A percentile compares a stretch with the other conserved stretches of the same genome.
Evolutionary conservation across 2,113 vertebrate species (phyloP).

Genomic region (Paraplagusia blochii): DNA sequence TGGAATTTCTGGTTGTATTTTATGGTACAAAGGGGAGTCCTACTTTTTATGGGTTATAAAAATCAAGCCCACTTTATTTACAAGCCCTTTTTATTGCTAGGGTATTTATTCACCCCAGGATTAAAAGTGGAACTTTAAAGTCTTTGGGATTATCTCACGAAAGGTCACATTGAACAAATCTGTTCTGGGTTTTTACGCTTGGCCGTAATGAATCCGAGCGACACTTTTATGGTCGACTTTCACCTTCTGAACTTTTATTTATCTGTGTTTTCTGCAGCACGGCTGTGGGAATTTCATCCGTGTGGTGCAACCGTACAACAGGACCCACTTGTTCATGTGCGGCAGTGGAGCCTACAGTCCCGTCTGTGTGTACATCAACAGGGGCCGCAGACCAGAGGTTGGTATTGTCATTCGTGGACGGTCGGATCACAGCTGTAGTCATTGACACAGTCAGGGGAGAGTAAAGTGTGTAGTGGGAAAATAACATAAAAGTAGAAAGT

Average conservation of each 20-base stretch:
- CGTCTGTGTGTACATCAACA: constrained; percentile 88
- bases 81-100: background rate
- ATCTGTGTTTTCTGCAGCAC: constrained; percentile 74
- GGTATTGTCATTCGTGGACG: constrained; percentile 1
- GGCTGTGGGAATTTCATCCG: constrained; percentile 96
- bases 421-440: too few species aligned
- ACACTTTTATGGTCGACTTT: background rate
- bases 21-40: background rate
- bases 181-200: background rate
- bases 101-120: background rate
- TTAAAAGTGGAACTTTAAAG: background rate
- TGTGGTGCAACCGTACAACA: constrained; percentile 91
- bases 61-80: background rate
- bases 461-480: too few species aligned
- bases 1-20: too few species aligned
- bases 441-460: too few species aligned
- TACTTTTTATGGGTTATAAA: background rate
- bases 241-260: constrained; percentile 16
- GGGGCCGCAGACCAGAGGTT: constrained; percentile 93
- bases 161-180: background rate
- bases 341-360: constrained; percentile 96
- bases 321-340: constrained; percentile 93
- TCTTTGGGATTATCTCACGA: background rate
- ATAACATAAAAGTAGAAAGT: too few species aligned
- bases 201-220: background rate